Percentiles rank a stretch among this genome's conserved stretches.
phyloP scores from a whole-genome alignment of 2,113 vertebrate genomes.

The Notechis scutatus region DNA sequence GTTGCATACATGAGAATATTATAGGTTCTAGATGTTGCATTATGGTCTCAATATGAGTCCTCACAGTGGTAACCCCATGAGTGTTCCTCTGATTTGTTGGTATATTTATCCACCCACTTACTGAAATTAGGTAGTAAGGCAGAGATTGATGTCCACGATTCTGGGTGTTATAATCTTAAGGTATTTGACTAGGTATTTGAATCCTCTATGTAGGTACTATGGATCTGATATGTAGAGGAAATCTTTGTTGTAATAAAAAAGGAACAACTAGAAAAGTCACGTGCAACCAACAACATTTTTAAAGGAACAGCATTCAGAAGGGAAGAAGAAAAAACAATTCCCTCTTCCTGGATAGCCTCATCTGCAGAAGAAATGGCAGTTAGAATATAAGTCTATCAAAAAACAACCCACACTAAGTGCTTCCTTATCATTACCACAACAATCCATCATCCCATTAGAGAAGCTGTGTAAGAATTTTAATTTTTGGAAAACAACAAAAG shows the following conservation, averaged over 20 bases:
- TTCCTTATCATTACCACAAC: background rate
- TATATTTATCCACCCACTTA: background rate
- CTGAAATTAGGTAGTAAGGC: background rate
- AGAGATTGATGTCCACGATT: background rate
- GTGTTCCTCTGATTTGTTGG: background rate
- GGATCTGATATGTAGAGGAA: background rate
- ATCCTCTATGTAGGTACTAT: background rate
- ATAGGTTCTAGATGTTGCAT: too few species aligned
- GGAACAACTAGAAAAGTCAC: background rate
- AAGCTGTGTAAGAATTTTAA: background rate
- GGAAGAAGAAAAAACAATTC: background rate
- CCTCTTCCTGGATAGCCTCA: background rate
- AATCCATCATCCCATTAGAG: background rate
- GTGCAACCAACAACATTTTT: background rate
- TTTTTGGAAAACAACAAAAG: background rate
- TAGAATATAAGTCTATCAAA: background rate
- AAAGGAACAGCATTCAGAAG: background rate
- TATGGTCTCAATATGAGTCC: too few species aligned
- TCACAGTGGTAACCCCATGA: too few species aligned
- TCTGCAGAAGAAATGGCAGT: background rate
- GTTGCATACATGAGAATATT: too few species aligned
- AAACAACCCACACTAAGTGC: background rate
- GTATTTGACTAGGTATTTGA: background rate
- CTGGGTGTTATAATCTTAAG: background rate
- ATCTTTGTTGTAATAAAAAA: background rate